Evolutionary conservation across 37 sponge, comb jelly and placozoan species (phyloP), one percentile per base, ranked within the genome.

Genomic region (Crambe crambe): DNA sequence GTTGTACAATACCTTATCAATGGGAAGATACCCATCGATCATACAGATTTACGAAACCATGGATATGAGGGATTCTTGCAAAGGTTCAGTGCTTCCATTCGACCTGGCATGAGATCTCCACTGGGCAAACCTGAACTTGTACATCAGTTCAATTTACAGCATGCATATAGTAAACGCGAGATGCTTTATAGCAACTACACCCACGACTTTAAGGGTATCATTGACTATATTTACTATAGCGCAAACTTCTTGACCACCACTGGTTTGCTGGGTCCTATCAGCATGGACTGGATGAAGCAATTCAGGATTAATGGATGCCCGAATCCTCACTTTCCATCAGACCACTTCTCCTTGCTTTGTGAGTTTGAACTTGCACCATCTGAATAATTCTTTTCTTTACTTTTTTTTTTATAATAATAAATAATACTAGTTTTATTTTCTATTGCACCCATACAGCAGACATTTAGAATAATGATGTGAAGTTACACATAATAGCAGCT

Each of bases 251-350:
- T 98, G 64, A 82, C 61, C 18, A 89, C 93, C 44, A 68, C 85
- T 9, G 92, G 91, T 0, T 65, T 93, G 25, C 76, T 98, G 74
- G 94, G 96, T 0, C 89, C 89, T 4, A 74, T 91, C 40, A 90
- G 83, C 66, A 83, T 76, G 51, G 94, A 93, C n/a, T 98, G 99
- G 99, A 70, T 95, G 60, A 64, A 83, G 59, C 71, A 86, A 61
- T 94, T 66, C 38, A 95, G 85, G 75, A 72, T 95, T 29, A 91
- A 89, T 42, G 99, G 96, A 15, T 98, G 92, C 77, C 99, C 99
- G 25, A 88, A 98, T 71, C 94, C 92, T 1, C 99, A 98, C 67
- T 91, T 87, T 57, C 93, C 99, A 0, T 98, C 99, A 0, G 99
- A 98, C 66, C 99, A 98, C 77, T 84, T 98, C 68, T 89, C 99